Evolutionary conservation across 2,113 vertebrate species (phyloP).

Genomic region (Mustela nigripes): DNA sequence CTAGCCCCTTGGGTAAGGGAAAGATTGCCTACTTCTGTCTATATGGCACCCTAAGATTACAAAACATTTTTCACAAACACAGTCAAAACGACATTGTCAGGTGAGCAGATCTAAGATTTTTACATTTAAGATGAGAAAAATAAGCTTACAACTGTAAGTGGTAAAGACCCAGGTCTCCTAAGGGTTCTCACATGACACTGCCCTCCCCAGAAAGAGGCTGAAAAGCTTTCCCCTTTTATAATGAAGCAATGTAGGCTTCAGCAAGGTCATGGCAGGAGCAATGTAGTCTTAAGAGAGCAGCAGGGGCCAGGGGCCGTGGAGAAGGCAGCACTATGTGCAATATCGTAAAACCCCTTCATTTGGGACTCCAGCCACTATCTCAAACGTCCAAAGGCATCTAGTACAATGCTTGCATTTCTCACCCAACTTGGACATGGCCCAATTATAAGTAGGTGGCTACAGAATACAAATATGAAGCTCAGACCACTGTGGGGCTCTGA

Average conservation of each 20-base stretch:
- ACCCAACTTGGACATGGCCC: not conserved
- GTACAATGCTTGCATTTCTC: not conserved
- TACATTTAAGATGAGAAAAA: slow-evolving; percentile 43
- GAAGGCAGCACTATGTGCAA: not conserved
- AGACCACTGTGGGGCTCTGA: not conserved
- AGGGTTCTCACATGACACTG: not conserved
- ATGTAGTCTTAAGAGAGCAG: not conserved
- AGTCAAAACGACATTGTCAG: slow-evolving; percentile 13
- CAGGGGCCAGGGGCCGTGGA: not conserved
- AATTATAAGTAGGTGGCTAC: not conserved
- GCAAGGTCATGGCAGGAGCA: not conserved
- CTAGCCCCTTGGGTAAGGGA: not conserved
- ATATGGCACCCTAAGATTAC: not conserved
- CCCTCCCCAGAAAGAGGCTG: not conserved
- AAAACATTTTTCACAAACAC: slow-evolving; percentile 13
- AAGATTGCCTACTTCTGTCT: not conserved
- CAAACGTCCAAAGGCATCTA: not conserved
- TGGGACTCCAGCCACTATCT: not conserved
- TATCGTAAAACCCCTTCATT: not conserved
- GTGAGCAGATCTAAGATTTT: slow-evolving; percentile 1
- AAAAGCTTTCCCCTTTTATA: not conserved
- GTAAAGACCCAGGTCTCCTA: not conserved
- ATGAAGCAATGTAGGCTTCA: not conserved
- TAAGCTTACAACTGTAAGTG: not conserved
- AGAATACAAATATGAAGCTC: slow-evolving; percentile 30